Conservation (phyloP, 2,797 vertebrate species). For the Rhyacichthys aspro region DNA sequence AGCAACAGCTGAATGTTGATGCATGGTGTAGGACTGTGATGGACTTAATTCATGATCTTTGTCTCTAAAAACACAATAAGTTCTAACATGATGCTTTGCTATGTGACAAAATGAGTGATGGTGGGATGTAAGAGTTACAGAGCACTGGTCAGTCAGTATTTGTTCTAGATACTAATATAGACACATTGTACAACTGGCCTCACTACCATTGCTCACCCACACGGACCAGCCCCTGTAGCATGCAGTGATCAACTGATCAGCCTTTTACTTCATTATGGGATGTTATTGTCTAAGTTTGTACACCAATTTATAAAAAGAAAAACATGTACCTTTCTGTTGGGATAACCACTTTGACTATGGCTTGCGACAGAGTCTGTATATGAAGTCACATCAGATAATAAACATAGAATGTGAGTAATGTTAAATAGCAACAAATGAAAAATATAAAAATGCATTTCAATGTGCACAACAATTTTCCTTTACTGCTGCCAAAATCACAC, state of each 20-base stretch:
- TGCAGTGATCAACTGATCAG: constrained; percentile 81
- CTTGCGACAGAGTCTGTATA: constrained; percentile 99
- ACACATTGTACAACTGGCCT: constrained; percentile 44
- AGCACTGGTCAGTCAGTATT: constrained; percentile 35
- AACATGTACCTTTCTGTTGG: constrained; percentile 99
- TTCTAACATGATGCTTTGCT: constrained; percentile 36
- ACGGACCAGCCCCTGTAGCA: constrained; percentile 82
- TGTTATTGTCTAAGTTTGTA: constrained; percentile 85
- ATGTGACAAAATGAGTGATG: constrained; percentile 47
- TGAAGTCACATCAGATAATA: constrained; percentile 99
- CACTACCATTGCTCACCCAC: constrained; percentile 95
- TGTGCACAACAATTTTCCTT: constrained; percentile 88
- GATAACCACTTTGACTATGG: constrained; percentile 99
- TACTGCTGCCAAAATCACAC: constrained; percentile 84
- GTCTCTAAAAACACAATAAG: constrained; percentile 28
- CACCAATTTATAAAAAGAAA: constrained; percentile 99
- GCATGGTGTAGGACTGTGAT: constrained; percentile 50
- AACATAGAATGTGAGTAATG: constrained; percentile 99
- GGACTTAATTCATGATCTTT: constrained; percentile 26
- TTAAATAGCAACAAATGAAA: constrained; percentile 99
- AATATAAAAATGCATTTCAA: constrained; percentile 97
- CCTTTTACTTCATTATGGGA: constrained; percentile 90
- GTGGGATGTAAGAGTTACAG: constrained; percentile 37
- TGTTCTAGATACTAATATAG: constrained; percentile 40
- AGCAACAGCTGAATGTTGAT: constrained; percentile 42